Percentiles rank a stretch among this genome's conserved stretches.
Evolutionary conservation across 2,113 vertebrate genomes (phyloP).

Genomic region (Himantopus leucocephalus): DNA sequence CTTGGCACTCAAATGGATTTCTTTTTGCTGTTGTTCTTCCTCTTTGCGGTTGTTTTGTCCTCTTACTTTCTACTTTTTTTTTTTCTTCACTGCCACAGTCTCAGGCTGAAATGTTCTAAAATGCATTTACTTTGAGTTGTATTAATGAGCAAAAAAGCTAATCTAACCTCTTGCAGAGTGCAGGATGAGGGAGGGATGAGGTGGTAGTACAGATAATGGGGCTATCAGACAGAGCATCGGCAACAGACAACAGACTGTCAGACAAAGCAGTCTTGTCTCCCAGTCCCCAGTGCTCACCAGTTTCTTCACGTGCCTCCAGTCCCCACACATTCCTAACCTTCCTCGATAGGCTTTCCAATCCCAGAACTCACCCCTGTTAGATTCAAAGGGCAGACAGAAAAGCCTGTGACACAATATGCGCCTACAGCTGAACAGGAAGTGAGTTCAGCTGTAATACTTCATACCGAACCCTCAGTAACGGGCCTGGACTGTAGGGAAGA

Average conservation of each 20-base stretch:
- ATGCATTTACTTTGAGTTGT: neutral
- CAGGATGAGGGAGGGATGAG: neutral
- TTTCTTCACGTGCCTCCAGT: neutral
- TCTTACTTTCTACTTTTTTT: neutral
- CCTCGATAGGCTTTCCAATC: neutral
- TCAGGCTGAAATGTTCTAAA: neutral
- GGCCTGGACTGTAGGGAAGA: neutral
- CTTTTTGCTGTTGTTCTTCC: neutral
- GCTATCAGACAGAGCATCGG: neutral
- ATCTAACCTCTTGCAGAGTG: neutral
- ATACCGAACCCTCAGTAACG: neutral
- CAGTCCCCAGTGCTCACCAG: neutral
- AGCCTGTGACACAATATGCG: neutral
- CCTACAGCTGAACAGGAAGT: constrained; percentile 9
- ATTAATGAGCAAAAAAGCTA: neutral
- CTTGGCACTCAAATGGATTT: neutral
- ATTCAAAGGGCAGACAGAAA: neutral
- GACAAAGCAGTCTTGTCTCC: neutral
- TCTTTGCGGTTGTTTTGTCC: neutral
- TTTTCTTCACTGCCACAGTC: neutral
- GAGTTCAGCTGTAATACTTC: neutral
- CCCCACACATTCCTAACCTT: neutral
- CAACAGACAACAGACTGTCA: neutral
- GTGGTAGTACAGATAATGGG: neutral
- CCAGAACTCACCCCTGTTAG: neutral